Evolutionary conservation across 2,797 vertebrate species (phyloP).

Genomic region (Pseudochirops cupreus): DNA sequence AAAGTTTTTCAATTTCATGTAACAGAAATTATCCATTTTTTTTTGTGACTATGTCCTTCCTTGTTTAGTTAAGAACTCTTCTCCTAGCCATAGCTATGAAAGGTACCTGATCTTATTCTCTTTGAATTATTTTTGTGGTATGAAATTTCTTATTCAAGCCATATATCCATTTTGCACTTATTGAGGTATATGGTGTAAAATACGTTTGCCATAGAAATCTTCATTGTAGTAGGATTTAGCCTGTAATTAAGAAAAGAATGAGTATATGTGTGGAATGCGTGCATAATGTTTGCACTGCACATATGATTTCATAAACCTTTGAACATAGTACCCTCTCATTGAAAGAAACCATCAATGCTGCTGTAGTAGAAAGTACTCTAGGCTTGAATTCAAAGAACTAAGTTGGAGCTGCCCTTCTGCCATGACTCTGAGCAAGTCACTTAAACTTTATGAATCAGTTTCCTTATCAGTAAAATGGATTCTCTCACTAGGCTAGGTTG

Average conservation of each 20-base stretch:
- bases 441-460: neutral
- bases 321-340: slow-evolving; percentile 5
- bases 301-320: slow-evolving; percentile 2
- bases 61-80: neutral
- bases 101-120: neutral
- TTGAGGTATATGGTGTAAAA: neutral
- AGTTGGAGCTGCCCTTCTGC: neutral
- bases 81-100: neutral
- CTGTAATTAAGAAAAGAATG: neutral
- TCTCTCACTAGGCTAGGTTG: neutral
- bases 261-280: neutral
- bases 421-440: neutral
- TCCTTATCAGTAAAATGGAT: neutral
- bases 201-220: slow-evolving; percentile 30
- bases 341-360: neutral
- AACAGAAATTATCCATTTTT: neutral
- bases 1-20: neutral
- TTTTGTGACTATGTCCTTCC: neutral
- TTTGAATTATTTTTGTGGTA: neutral
- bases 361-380: neutral
- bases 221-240: slow-evolving; percentile 33
- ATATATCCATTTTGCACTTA: neutral
- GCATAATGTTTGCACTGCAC: neutral
- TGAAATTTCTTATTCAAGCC: neutral
- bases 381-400: neutral